phyloP scores from a whole-genome alignment of 2,797 vertebrate species.

The Microchirus variegatus region DNA sequence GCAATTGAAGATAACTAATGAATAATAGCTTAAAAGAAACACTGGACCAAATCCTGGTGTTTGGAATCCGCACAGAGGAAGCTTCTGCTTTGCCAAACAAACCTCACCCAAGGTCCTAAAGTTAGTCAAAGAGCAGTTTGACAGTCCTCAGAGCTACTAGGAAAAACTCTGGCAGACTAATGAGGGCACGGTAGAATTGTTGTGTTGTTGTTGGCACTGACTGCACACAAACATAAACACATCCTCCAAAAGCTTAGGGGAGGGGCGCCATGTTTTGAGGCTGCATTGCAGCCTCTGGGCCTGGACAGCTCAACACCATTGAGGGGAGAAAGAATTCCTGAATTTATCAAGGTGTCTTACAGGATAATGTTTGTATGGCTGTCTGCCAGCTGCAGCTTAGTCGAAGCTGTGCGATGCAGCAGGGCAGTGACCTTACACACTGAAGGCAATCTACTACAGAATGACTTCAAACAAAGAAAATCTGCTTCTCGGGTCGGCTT shows the following conservation, averaged over 20 bases:
- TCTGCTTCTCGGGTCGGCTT: background rate
- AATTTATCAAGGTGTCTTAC: background rate
- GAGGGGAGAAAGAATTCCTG: background rate
- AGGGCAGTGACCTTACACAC: background rate
- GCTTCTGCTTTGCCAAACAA: too few relatives aligned
- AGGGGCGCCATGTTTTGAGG: background rate
- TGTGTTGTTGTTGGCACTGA: too few relatives aligned
- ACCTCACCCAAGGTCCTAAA: too few relatives aligned
- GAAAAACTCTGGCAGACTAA: too few relatives aligned
- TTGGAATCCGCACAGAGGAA: too few relatives aligned
- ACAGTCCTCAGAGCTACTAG: too few relatives aligned
- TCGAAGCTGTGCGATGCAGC: background rate
- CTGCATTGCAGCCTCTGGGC: background rate
- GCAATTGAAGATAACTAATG: too few relatives aligned
- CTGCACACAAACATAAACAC: background rate
- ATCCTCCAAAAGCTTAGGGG: background rate
- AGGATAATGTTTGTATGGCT: background rate
- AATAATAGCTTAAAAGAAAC: too few relatives aligned
- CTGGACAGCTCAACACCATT: background rate
- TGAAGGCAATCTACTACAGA: background rate
- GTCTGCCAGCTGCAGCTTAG: background rate
- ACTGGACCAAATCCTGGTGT: too few relatives aligned
- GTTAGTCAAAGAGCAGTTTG: too few relatives aligned
- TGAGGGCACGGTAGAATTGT: too few relatives aligned
- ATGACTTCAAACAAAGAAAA: conserved; percentile 3